Conservation (phyloP, 2,797 vertebrate genomes). For the Sibirionetta formosa region DNA sequence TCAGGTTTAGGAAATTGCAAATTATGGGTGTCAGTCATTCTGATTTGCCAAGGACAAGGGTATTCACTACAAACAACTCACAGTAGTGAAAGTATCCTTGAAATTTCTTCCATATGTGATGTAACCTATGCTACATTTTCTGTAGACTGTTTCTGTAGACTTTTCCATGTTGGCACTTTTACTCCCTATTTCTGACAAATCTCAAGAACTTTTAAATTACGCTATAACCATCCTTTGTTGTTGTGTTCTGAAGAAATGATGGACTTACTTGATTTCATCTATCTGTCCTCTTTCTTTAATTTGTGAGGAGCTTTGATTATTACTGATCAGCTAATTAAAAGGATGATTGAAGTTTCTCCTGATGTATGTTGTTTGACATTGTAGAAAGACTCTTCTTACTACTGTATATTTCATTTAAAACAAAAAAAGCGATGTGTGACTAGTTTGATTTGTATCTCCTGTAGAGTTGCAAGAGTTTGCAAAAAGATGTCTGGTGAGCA, state of each 20-base stretch:
- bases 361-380: conserved; percentile 43
- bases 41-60: conserved; percentile 73
- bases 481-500: conserved; percentile 55
- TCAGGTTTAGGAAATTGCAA: conserved; percentile 76
- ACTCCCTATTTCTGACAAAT: conserved; percentile 5
- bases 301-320: conserved; percentile 46
- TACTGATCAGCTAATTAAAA: conserved; percentile 61
- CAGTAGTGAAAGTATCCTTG: conserved; percentile 62
- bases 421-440: background rate
- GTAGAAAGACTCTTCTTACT: conserved; percentile 11
- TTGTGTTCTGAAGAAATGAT: conserved; percentile 43
- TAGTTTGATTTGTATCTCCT: conserved; percentile 69
- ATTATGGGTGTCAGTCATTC: conserved; percentile 75
- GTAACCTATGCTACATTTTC: background rate
- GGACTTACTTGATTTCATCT: conserved; percentile 45
- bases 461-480: conserved; percentile 63
- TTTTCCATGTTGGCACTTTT: background rate
- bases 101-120: background rate
- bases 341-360: conserved; percentile 54
- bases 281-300: conserved; percentile 44
- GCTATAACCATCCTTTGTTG: background rate
- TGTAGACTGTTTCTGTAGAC: background rate
- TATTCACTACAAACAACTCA: conserved; percentile 59
- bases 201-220: conserved; percentile 55
- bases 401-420: conserved; percentile 40